phyloP scores from a whole-genome alignment of 2,797 vertebrate species.

The Caiman crocodilus region DNA sequence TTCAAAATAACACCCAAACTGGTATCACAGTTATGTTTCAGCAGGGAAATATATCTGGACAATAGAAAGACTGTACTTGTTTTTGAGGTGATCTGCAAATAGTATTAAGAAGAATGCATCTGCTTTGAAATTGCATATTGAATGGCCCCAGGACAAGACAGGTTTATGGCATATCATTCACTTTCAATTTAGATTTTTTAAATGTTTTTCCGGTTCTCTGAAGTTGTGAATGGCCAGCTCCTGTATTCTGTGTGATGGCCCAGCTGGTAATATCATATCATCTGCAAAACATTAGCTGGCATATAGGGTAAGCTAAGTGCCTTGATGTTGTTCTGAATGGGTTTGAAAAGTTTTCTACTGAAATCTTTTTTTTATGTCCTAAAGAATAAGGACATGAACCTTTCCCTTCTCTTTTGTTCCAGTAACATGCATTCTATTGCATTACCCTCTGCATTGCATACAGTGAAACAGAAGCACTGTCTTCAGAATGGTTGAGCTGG shows the following conservation, averaged over 20 bases:
- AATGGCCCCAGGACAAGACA: not conserved
- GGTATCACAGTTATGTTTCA: conserved; percentile 43
- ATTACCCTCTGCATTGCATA: not conserved
- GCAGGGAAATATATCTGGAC: not conserved
- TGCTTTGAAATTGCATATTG: conserved; percentile 5
- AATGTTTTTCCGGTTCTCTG: not conserved
- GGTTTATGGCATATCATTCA: conserved; percentile 1
- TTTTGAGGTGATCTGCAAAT: conserved; percentile 32
- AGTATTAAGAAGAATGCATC: conserved; percentile 18
- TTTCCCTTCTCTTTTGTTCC: not conserved
- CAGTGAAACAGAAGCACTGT: not conserved
- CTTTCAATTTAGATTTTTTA: not conserved
- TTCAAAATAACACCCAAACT: conserved; percentile 44
- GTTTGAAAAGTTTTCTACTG: too few species aligned
- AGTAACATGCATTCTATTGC: not conserved
- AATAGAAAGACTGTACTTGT: conserved; percentile 36
- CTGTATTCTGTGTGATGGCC: not conserved
- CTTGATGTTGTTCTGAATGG: not conserved
- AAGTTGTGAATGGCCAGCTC: not conserved
- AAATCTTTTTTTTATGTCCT: not conserved
- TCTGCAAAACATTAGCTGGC: not conserved
- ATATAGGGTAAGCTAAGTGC: not conserved
- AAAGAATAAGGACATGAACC: not conserved
- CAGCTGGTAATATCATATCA: accelerated
- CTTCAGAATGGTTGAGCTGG: too few species aligned